Evolutionary conservation across 2,888 invertebrate species (phyloP).

Genomic region (Seira sanloemensis): DNA sequence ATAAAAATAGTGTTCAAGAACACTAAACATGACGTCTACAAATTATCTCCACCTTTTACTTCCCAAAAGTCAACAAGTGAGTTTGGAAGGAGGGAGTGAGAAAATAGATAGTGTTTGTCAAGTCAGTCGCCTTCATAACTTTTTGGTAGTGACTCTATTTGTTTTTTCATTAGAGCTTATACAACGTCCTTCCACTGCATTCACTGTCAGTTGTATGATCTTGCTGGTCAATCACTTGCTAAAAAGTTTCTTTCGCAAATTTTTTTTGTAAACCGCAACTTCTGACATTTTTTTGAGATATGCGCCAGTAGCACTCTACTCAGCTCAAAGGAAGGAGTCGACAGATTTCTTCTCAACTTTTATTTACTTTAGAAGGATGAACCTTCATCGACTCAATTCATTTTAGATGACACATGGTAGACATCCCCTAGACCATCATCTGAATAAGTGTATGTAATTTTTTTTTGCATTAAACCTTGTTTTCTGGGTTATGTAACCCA

Average conservation of each 20-base stretch:
- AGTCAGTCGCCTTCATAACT: background rate
- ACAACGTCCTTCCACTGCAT: background rate
- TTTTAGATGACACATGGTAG: background rate
- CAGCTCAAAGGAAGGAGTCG: background rate
- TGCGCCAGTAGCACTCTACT: background rate
- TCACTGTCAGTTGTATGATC: background rate
- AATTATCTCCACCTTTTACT: background rate
- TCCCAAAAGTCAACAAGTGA: background rate
- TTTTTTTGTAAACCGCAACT: too few relatives aligned
- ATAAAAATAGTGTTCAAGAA: background rate
- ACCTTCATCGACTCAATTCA: background rate
- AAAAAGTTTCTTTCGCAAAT: background rate
- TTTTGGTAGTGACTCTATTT: background rate
- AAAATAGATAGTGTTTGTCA: background rate
- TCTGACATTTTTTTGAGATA: too few relatives aligned
- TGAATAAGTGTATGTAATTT: too few relatives aligned
- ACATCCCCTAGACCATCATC: too few relatives aligned
- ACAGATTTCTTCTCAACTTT: background rate
- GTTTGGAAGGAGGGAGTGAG: background rate
- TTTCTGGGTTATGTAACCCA: too few relatives aligned
- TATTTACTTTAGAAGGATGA: background rate
- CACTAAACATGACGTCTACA: background rate
- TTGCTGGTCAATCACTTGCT: background rate
- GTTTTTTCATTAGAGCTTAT: background rate
- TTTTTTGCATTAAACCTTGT: too few relatives aligned